Evolutionary conservation across 2,797 vertebrate species (phyloP), one percentile per base, ranked within the genome.

Genomic region (Chiroxiphia lanceolata): DNA sequence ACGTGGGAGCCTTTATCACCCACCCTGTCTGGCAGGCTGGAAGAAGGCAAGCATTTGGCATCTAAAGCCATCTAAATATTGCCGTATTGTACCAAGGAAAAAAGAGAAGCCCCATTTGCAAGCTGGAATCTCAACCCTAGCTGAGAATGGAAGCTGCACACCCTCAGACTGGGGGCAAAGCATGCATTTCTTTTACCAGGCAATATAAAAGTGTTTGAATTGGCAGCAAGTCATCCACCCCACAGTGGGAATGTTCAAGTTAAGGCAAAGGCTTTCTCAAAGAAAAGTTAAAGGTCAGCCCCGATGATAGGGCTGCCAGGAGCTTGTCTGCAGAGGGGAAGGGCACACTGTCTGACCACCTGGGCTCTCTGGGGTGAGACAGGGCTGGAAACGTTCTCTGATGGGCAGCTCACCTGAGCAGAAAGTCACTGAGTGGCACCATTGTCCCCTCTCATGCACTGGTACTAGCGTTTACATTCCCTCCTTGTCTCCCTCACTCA

Each of bases 321-420:
- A 91, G 53, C 29, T 56, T 57, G 50, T 26, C 69, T 69, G 76
- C 69, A 91, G 63, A 61, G 77, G 36, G 60, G 56, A 38, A 40
- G n/a, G 44, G 25, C 25, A 36, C 1, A 0, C n/a, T 64, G 15
- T 23, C 38, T 26, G 29, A 34, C 10, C 5, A 1, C 29, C 4
- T 45, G 16, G 15, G 31, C 21, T 50, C 50, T 70, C 56, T 34
- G 31, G 25, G 10, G n/a, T 38, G 38, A 50, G 16, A 45, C 48
- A 38, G 15, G 45, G 34, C 57, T 69, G 25, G 23, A 44, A 80
- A 63, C 44, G 27, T 8, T 33, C 56, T 25, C 67, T 59, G 80
- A n/a, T 26, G 15, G 59, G 23, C 44, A 70, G 27, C 29, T 56
- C 20, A 44, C 27, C 71, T n/a, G 26, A 36, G 53, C 33, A 69